Percentiles rank a stretch among this genome's conserved stretches.
Conservation (phyloP, 2,797 vertebrate species). For the Takifugu ocellatus region DNA sequence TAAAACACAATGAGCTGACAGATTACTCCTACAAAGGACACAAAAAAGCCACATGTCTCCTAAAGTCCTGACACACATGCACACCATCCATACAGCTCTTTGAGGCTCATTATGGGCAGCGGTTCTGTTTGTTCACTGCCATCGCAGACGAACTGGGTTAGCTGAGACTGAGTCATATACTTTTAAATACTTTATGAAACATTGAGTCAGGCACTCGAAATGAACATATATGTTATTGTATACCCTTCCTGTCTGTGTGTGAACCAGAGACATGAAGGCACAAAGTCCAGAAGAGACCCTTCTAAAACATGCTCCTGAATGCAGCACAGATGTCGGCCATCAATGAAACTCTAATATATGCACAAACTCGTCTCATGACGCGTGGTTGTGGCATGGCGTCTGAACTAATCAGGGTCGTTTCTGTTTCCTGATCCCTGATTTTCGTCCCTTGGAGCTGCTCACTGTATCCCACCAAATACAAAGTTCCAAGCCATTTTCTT, state of each 20-base stretch:
- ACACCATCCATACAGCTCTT: constrained; percentile 36
- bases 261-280: not conserved
- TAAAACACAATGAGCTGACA: constrained; percentile 14
- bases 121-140: constrained; percentile 26
- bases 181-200: constrained; percentile 10
- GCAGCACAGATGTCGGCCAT: constrained; percentile 1
- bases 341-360: constrained; percentile 21
- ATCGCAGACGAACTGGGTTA: too few species aligned
- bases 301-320: constrained; percentile 15
- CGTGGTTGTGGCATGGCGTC: too few species aligned
- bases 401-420: too few species aligned
- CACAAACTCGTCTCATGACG: not conserved
- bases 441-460: too few species aligned
- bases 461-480: too few species aligned
- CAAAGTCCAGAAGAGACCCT: constrained; percentile 14
- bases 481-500: too few species aligned
- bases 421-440: too few species aligned
- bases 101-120: constrained; percentile 30
- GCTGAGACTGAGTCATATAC: constrained; percentile 35
- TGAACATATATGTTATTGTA: too few species aligned
- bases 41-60: constrained; percentile 17
- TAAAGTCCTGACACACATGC: constrained; percentile 21
- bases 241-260: too few species aligned
- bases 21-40: constrained; percentile 17
- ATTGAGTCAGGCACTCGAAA: too few species aligned